These are phyloP conservation scores for Harpalus rubripes DNA, from an alignment of 2,888 invertebrate species.

Conservation along the genomic window DNA sequence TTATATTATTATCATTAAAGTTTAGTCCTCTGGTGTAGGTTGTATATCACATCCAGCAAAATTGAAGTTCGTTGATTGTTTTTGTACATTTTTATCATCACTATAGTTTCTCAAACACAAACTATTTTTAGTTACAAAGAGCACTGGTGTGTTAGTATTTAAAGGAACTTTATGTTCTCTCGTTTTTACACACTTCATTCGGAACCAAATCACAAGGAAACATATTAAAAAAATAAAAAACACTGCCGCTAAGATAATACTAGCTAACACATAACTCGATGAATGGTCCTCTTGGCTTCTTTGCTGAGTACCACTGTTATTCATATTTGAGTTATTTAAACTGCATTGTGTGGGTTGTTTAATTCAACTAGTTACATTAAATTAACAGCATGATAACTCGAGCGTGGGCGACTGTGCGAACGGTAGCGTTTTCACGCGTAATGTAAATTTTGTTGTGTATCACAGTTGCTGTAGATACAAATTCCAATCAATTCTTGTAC, in stretches of 20 bases:
- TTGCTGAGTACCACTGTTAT: constrained; percentile 22
- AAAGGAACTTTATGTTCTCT: constrained; percentile 40
- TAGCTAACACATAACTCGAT: constrained; percentile 49
- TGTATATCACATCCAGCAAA: constrained; percentile 47
- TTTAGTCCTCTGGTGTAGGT: constrained; percentile 29
- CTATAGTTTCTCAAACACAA: constrained; percentile 47
- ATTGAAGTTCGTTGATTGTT: constrained; percentile 44
- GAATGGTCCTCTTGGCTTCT: constrained; percentile 25
- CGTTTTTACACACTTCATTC: constrained; percentile 38
- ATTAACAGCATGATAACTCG: neutral
- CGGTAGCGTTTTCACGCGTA: constrained; percentile 27
- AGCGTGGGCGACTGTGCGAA: constrained; percentile 9
- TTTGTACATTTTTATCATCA: constrained; percentile 55
- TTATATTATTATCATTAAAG: constrained; percentile 33
- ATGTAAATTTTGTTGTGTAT: constrained; percentile 55
- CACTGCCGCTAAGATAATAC: constrained; percentile 47
- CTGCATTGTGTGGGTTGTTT: constrained; percentile 30
- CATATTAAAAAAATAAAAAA: constrained; percentile 47
- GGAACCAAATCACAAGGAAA: constrained; percentile 52
- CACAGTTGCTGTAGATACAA: constrained; percentile 61
- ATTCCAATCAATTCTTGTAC: constrained; percentile 57
- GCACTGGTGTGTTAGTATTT: constrained; percentile 43
- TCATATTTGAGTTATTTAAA: constrained; percentile 45
- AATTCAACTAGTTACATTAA: neutral
- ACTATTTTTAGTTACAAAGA: constrained; percentile 60